Conservation (phyloP, 1,140 invertebrate genomes). For the Bactericera cockerelli region DNA sequence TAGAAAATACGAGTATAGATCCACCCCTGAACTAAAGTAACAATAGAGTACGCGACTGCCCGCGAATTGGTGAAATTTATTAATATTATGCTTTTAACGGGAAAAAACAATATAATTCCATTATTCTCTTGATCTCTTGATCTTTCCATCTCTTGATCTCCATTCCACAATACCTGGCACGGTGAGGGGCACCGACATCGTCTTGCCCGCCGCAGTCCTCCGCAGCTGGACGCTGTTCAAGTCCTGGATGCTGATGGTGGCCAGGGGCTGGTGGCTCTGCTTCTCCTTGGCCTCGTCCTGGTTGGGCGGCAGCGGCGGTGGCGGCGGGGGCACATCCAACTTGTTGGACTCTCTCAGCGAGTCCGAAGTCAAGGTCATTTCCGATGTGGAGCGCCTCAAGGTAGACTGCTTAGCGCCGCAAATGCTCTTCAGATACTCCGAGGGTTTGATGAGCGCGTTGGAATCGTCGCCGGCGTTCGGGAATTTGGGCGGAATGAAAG, state of each 20-base stretch:
- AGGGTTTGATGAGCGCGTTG: constrained; percentile 74
- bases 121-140: no score
- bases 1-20: no score
- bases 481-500: constrained; percentile 79
- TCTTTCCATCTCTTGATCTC: no score
- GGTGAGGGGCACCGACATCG: constrained; percentile 48
- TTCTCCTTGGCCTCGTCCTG: constrained; percentile 3
- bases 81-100: no score
- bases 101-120: no score
- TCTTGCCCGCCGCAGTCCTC: constrained; percentile 56
- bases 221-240: constrained; percentile 64
- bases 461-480: constrained; percentile 43
- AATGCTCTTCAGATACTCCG: constrained; percentile 65
- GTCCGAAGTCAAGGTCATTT: neutral
- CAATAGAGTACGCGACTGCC: no score
- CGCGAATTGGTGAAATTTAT: no score
- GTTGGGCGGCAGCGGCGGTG: constrained; percentile 27
- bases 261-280: constrained; percentile 47
- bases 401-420: constrained; percentile 3
- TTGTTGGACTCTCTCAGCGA: neutral
- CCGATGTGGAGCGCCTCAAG: constrained; percentile 12
- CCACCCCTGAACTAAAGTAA: no score
- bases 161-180: constrained; percentile 10
- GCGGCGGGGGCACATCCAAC: constrained; percentile 24
- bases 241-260: constrained; percentile 71